A percentile compares a stretch with the other conserved stretches of the same genome.
Evolutionary conservation across 2,797 vertebrate genomes (phyloP).

Genomic region (Neosilurus hyrtlii): DNA sequence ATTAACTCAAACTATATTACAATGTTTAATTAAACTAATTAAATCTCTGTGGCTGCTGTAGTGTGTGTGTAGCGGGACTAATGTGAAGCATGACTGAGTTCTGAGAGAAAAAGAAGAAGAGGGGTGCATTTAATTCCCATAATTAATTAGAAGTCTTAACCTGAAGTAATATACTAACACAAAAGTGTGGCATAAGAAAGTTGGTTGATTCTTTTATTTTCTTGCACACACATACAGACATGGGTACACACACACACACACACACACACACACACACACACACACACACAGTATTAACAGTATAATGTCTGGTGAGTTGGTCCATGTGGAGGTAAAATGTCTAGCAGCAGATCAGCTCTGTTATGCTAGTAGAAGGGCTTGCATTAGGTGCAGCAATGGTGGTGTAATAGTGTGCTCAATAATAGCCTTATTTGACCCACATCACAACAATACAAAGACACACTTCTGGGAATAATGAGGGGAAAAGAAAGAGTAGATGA

Average conservation of each 20-base stretch:
- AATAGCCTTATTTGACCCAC: constrained; percentile 57
- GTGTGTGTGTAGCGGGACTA: constrained; percentile 31
- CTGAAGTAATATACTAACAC: constrained; percentile 23
- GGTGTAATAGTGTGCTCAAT: constrained; percentile 20
- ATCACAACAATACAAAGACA: constrained; percentile 48
- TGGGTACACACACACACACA: background rate
- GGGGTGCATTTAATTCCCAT: constrained; percentile 23
- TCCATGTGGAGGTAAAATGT: background rate
- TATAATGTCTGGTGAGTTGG: background rate
- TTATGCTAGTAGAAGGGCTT: background rate
- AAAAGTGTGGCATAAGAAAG: background rate
- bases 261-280: background rate
- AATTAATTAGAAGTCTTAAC: constrained; percentile 39
- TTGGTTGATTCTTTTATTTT: constrained; percentile 1
- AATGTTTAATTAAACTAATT: constrained; percentile 54
- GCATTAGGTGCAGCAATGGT: background rate
- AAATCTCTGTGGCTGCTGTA: constrained; percentile 45
- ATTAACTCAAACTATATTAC: constrained; percentile 49
- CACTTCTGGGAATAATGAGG: constrained; percentile 11
- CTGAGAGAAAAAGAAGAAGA: background rate
- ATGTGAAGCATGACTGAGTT: constrained; percentile 12
- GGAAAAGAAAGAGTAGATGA: background rate
- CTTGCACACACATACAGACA: background rate
- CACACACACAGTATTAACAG: background rate
- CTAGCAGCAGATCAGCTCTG: background rate